phyloP scores from a whole-genome alignment of 2,888 invertebrate genomes.

The Rhamnusium bicolor region DNA sequence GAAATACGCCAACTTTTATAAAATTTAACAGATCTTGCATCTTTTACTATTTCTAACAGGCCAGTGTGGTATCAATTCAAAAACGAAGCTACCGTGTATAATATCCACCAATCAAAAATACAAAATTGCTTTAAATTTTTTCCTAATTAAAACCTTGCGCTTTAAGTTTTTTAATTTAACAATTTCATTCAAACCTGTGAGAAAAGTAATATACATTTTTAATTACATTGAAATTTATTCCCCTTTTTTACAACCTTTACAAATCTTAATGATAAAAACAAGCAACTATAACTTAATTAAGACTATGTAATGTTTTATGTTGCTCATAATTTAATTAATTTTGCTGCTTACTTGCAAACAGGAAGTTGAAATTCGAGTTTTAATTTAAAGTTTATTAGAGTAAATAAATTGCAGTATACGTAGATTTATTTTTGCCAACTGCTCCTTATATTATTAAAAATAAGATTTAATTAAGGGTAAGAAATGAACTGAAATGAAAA shows the following conservation, averaged over 20 bases:
- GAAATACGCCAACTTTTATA: too few species aligned
- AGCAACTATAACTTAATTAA: conserved; percentile 60
- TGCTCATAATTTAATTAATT: conserved; percentile 58
- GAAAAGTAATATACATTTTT: conserved; percentile 40
- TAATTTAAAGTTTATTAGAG: conserved; percentile 50
- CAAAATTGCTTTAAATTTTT: too few species aligned
- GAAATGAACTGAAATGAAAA: too few species aligned
- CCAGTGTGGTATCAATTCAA: too few species aligned
- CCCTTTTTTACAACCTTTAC: conserved; percentile 36
- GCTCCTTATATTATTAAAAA: too few species aligned
- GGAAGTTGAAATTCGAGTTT: conserved; percentile 54
- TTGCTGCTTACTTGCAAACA: conserved; percentile 54
- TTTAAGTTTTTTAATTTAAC: neutral
- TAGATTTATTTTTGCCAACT: neutral
- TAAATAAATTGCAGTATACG: conserved; percentile 29
- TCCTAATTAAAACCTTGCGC: neutral
- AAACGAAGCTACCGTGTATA: too few species aligned
- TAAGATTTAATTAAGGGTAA: too few species aligned
- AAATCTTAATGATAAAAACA: conserved; percentile 52
- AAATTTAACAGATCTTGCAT: too few species aligned
- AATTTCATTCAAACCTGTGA: conserved; percentile 1
- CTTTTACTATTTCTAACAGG: too few species aligned
- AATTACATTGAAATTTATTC: conserved; percentile 45
- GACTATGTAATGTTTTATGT: conserved; percentile 44
- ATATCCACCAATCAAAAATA: too few species aligned